phyloP scores from a whole-genome alignment of 2,888 invertebrate genomes.

The Yponomeuta plumbellus region DNA sequence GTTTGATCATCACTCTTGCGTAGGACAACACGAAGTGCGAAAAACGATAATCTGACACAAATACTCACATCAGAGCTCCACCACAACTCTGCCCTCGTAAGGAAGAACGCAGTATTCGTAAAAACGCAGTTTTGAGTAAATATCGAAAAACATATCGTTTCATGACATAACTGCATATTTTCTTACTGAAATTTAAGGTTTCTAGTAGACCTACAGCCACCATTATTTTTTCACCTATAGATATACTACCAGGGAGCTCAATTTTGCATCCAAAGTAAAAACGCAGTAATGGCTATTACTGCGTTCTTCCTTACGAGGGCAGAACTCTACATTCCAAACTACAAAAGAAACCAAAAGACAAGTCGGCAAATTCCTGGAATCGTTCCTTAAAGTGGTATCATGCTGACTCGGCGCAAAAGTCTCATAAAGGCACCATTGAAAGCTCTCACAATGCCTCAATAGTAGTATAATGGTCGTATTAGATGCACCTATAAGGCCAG shows the following conservation, averaged over 20 bases:
- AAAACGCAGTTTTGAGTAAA: no score
- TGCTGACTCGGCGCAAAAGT: conserved; percentile 48
- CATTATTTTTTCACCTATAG: no score
- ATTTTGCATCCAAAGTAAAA: no score
- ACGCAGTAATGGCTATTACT: no score
- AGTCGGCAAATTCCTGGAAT: conserved; percentile 46
- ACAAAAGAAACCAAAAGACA: conserved; percentile 13
- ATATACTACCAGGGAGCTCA: no score
- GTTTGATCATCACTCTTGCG: no score
- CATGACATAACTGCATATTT: no score
- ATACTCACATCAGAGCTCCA: background rate
- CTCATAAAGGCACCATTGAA: conserved; percentile 35
- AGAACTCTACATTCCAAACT: background rate
- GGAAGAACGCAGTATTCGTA: no score
- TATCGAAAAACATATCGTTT: no score
- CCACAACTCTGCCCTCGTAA: background rate
- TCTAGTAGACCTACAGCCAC: no score
- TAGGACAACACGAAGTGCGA: background rate
- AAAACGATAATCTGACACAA: background rate
- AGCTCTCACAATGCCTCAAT: conserved; percentile 46
- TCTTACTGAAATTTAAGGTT: no score
- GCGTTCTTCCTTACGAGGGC: no score
- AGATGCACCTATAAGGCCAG: conserved; percentile 48
- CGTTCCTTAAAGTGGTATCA: conserved; percentile 35
- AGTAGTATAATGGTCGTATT: conserved; percentile 52